Base-by-base conservation (phyloP, 1,140 invertebrate species). In the Drosophila ananassae region DNA sequence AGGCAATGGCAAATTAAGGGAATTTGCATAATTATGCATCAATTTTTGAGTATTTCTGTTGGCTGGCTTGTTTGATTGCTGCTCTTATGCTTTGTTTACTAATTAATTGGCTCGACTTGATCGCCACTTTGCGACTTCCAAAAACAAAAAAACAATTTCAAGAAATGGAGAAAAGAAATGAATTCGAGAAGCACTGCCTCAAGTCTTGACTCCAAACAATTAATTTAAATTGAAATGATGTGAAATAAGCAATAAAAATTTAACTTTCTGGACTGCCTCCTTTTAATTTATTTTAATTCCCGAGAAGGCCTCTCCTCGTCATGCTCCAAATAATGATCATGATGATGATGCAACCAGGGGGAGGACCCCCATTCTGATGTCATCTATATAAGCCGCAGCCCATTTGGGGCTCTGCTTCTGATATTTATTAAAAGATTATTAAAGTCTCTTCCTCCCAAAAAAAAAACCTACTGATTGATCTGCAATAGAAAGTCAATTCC, bases 1-100 rank as follows among this genome's bases (percentile, higher is more conserved):
- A 55, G 72, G 47, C 60, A 64, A 76, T 62, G 72, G 75, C 66
- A 84, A 84, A 84, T 82, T 78, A 81, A 75, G 51, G 51, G 47
- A 78, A 87, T 87, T 82, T 72, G 82, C 82, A 87, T 87, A 87
- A 87, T 87, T 89, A 87, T 82, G 77, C 78, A 81, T 81, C 67
- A 57, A 78, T 68, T 76, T 37, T 37, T 10, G 10, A 4, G 3
- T 3, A n/a, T 37, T 37, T 37, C 8, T 32, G 5, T 37, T 12
- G 12, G 62, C 66, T 79, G 75, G 44, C 64, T 82, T 83, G 57
- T 83, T 73, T 78, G 68, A 73, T 66, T 75, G 72, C 59, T 66
- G 54, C 57, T 84, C 74, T 81, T 75, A 85, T 87, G 82, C 64
- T 85, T 85, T 87, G 82, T 87, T 85, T 87, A 78, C 71, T 80